A percentile compares a stretch with the other conserved stretches of the same genome.
Evolutionary conservation across 2,113 vertebrate genomes (phyloP).

Genomic region (Lasiurus cinereus): DNA sequence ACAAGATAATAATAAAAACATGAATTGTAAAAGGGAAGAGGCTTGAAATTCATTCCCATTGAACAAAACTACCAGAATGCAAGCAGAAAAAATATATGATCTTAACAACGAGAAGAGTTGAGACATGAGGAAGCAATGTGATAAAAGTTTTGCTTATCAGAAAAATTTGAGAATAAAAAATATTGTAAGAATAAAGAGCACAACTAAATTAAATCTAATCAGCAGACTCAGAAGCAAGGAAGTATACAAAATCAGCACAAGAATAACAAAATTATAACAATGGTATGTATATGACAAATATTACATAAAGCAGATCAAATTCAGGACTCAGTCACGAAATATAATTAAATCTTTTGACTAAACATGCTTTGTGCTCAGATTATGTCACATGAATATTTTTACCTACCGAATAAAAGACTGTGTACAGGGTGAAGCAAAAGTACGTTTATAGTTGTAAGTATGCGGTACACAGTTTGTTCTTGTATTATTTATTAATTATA

Average conservation of each 20-base stretch:
- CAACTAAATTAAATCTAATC: background rate
- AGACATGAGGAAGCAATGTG: background rate
- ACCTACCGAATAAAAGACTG: background rate
- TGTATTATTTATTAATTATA: background rate
- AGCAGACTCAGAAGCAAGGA: background rate
- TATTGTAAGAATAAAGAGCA: background rate
- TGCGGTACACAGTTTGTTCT: background rate
- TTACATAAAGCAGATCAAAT: background rate
- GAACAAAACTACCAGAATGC: conserved; percentile 23
- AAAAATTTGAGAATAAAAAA: conserved; percentile 41
- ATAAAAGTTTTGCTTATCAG: background rate
- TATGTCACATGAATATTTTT: background rate
- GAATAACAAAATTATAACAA: background rate
- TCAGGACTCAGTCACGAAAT: background rate
- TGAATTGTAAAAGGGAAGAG: conserved; percentile 4
- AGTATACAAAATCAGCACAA: background rate
- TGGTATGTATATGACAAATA: background rate
- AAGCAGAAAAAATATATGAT: conserved; percentile 1
- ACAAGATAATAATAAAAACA: background rate
- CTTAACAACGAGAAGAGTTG: background rate
- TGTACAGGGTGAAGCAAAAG: background rate
- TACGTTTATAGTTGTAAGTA: background rate
- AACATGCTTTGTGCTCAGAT: background rate
- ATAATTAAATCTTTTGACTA: background rate
- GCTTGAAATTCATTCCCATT: conserved; percentile 44